Evolutionary conservation across 2,113 vertebrate genomes (phyloP), one percentile per base, ranked within the genome.

Genomic region (Pyxicephalus adspersus): DNA sequence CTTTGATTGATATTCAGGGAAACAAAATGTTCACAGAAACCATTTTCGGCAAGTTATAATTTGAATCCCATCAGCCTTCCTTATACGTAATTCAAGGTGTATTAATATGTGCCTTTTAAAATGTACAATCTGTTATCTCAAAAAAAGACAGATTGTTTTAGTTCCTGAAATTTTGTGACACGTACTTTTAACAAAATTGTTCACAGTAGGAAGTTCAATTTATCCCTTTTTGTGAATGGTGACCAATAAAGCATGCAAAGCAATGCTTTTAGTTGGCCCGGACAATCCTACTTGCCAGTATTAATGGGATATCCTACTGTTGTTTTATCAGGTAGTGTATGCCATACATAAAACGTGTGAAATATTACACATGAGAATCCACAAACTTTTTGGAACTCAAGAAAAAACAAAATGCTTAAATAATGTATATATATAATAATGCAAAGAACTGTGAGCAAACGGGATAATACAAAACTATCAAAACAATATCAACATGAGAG

Each of bases 161-260:
- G 25, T 73, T 73, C n/a, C 52, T 72, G 57, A 73, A 73, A 64
- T 73, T 77, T 55, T 60, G 45, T 64, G 23, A 31, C n/a, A 80
- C 45, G 63, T 80, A 81, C 78, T 73, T 81, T 81, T 73, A 73
- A 81, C 78, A 73, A 81, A 81, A 81, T 81, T 74, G 63, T 81
- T 81, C 79, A 20, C 70, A 74, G 79, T 31, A 58, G 79, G 79
- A 38, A n/a, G 15, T 66, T 74, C 79, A 65, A 81, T 81, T 65
- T 74, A 74, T 81, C 28, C 70, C 50, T 57, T 74, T 74, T 57
- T 73, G 60, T 65, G 65, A 81, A 74, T 72, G 28, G 70, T 65
- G 60, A 55, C 79, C 60, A 65, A 74, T 81, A 81, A 65, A 57
- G 70, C 61, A 74, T 65, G 61, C 65, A 60, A 71, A 23, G 55